phyloP scores from a whole-genome alignment of 2,888 invertebrate genomes.

The Ormyrus thymus region DNA sequence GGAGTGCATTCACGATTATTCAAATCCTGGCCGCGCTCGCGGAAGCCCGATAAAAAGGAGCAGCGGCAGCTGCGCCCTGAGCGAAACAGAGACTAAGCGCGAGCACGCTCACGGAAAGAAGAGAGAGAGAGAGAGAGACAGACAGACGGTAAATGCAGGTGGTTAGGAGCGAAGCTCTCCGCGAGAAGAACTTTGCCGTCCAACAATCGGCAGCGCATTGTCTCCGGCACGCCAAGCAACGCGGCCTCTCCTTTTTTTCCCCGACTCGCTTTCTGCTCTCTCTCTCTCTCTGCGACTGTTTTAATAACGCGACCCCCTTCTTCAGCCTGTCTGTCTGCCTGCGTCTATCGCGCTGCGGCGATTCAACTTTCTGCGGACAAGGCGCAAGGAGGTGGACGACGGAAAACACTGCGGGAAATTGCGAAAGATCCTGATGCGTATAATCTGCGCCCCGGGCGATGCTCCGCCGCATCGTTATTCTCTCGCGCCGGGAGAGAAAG shows the following conservation, averaged over 20 bases:
- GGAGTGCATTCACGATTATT: conserved; percentile 61
- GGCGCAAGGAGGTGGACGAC: conserved; percentile 16
- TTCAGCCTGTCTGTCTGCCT: background rate
- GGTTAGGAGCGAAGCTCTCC: conserved; percentile 40
- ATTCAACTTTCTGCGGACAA: conserved; percentile 58
- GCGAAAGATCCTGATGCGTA: conserved; percentile 44
- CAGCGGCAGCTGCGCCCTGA: conserved; percentile 33
- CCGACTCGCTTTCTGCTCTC: background rate
- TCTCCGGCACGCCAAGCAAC: conserved; percentile 49
- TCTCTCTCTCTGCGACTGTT: conserved; percentile 57
- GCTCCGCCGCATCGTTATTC: conserved; percentile 44
- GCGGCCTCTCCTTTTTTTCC: background rate
- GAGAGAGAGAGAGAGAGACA: background rate
- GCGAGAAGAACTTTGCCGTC: conserved; percentile 54
- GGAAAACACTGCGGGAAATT: conserved; percentile 24
- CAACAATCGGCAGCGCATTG: conserved; percentile 61
- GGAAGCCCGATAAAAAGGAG: conserved; percentile 47
- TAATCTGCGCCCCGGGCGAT: conserved; percentile 42
- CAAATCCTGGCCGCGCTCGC: conserved; percentile 55
- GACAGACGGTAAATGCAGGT: conserved; percentile 46
- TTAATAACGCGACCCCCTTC: conserved; percentile 63
- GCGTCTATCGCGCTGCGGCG: conserved; percentile 47
- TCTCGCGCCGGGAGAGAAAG: conserved; percentile 6
- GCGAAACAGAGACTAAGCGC: conserved; percentile 20
- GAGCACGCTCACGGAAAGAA: background rate